Base-by-base conservation (phyloP, 2,113 vertebrate genomes). In the Plotosus lineatus region DNA sequence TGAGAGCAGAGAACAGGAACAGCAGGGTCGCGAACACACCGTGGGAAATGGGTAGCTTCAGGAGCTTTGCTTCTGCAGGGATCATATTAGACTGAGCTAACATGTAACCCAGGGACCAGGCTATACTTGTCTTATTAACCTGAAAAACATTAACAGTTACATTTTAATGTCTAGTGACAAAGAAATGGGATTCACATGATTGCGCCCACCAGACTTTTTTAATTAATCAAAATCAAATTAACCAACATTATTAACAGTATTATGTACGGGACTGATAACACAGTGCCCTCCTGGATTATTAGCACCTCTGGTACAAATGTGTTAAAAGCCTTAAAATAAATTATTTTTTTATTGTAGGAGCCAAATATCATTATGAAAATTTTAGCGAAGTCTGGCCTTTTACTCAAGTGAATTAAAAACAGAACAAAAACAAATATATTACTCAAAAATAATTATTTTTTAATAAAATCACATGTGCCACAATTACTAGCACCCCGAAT, bases 31-130 rank as follows among this genome's bases (percentile, higher is more conserved):
- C 89, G 73, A 97, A 98, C 77, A 95, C 75, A 0, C 92, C 73
- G 17, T 92, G 86, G 75, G 90, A 88, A 89, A 99, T 85, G 31
- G 97, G 96, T 3, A 92, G 79, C 33, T 84, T 90, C 85, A 93
- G 88, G 76, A 91, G 83, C 50, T 94, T 92, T 68, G 92, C 88
- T 75, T 95, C 95, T 4, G 96, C 95, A 11, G 97, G 97, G 85
- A 99, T 96, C 96, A 98, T 98, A 89, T 97, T 98, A 5, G 97
- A 97, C 88, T 95, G 91, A 65, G 87, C 92, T 72, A 99, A 90
- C 97, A 99, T 98, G 91, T 96, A 99, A 65, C 97, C 97, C 0
- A 99, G 91, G 80, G 96, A 96, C 97, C 97, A 99, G 0, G 93
- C 94, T 63, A 98, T 93, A 75, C 92, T 97, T 89, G 92, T 97